Percentiles rank a stretch among this genome's conserved stretches.
Evolutionary conservation across 2,113 vertebrate genomes (phyloP).

Genomic region (Salvelinus namaycush): DNA sequence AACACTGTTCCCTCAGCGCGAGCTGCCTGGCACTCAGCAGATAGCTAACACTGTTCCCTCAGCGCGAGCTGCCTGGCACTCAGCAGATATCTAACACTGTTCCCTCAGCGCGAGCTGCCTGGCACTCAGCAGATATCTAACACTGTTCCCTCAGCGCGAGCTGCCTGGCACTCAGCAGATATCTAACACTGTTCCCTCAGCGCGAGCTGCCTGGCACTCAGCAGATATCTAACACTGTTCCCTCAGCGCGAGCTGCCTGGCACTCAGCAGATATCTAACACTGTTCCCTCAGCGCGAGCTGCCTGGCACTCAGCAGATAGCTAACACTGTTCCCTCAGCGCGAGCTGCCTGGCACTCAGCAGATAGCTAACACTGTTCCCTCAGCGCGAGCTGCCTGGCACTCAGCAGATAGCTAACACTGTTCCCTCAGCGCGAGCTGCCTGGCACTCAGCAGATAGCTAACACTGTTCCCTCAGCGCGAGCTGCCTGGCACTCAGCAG

Average conservation of each 20-base stretch:
- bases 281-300: not conserved
- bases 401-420: not conserved
- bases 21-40: too few relatives aligned
- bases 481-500: not conserved
- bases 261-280: not conserved
- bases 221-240: not conserved
- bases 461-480: too few relatives aligned
- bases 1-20: too few relatives aligned
- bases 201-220: not conserved
- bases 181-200: too few relatives aligned
- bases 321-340: too few relatives aligned
- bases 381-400: not conserved
- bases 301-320: too few relatives aligned
- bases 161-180: too few relatives aligned
- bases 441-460: not conserved
- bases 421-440: too few relatives aligned
- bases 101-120: too few relatives aligned
- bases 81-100: not conserved
- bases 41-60: too few relatives aligned
- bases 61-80: not conserved
- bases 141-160: too few relatives aligned
- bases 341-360: not conserved
- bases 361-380: not conserved
- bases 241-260: not conserved
- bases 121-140: too few relatives aligned